phyloP scores from a whole-genome alignment of 2,113 vertebrate genomes.

The Neolamprologus kungweensis region DNA sequence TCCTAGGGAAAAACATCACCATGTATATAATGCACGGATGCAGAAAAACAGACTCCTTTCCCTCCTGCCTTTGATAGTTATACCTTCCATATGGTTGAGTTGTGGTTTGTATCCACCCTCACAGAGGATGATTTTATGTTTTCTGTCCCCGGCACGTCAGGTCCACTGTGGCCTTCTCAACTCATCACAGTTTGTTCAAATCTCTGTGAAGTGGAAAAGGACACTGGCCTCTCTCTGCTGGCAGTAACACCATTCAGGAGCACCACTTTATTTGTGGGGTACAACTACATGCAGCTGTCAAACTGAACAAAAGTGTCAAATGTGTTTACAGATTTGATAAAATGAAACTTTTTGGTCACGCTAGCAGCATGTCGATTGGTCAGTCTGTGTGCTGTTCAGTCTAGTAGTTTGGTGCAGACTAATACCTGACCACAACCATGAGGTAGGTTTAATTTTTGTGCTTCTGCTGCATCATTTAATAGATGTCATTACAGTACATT shows the following conservation, averaged over 20 bases:
- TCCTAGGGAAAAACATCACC: not conserved
- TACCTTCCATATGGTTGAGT: conserved; percentile 4
- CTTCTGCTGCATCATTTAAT: not conserved
- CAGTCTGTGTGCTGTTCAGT: not conserved
- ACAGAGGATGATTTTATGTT: not conserved
- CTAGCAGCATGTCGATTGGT: not conserved
- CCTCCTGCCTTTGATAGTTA: not conserved
- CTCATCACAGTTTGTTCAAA: conserved; percentile 24
- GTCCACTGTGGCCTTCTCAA: conserved; percentile 3
- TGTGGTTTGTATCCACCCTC: not conserved
- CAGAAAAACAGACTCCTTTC: not conserved
- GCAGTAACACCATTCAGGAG: not conserved
- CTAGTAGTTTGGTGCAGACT: not conserved
- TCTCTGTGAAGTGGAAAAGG: conserved; percentile 18
- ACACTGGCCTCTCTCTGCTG: not conserved
- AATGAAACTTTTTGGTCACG: not conserved
- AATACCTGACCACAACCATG: not conserved
- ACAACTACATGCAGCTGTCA: not conserved
- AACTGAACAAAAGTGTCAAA: not conserved
- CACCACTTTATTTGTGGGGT: not conserved
- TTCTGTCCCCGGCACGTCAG: not conserved
- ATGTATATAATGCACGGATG: not conserved
- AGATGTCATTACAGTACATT: not conserved
- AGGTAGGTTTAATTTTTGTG: not conserved
- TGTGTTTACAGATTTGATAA: not conserved